Evolutionary conservation across 2,888 invertebrate species (phyloP).

Genomic region (Macrophya annulata): DNA sequence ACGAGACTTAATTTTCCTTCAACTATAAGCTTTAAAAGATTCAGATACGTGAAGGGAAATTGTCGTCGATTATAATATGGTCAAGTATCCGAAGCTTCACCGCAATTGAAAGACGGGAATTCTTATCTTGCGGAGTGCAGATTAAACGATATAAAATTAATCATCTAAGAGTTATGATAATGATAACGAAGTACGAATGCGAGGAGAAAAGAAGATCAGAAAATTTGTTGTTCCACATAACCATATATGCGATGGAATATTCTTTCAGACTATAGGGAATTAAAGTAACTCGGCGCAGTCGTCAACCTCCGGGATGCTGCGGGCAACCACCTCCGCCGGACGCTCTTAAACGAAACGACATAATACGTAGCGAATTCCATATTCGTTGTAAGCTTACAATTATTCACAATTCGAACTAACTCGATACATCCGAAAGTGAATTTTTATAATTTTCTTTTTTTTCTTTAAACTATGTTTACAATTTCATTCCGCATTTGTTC

Average conservation of each 20-base stretch:
- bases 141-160: neutral
- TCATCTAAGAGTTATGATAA: neutral
- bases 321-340: constrained; percentile 41
- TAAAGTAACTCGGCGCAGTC: constrained; percentile 10
- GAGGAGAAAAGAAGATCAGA: neutral
- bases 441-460: neutral
- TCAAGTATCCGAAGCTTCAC: neutral
- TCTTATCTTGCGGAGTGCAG: neutral
- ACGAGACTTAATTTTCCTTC: neutral
- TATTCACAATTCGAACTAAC: neutral
- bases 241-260: neutral
- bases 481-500: neutral
- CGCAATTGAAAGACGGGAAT: neutral
- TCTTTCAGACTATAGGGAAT: neutral
- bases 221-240: neutral
- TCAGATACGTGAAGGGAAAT: neutral
- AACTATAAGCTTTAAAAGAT: neutral
- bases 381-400: neutral
- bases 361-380: neutral
- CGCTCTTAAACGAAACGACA: neutral
- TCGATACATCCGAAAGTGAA: neutral
- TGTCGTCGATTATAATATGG: neutral
- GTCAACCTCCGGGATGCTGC: constrained; percentile 34
- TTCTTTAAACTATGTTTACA: neutral
- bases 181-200: too few species aligned